Evolutionary conservation across 2,113 vertebrate species (phyloP), one percentile per base, ranked within the genome.

Genomic region (Cricetomys ansorgei): DNA sequence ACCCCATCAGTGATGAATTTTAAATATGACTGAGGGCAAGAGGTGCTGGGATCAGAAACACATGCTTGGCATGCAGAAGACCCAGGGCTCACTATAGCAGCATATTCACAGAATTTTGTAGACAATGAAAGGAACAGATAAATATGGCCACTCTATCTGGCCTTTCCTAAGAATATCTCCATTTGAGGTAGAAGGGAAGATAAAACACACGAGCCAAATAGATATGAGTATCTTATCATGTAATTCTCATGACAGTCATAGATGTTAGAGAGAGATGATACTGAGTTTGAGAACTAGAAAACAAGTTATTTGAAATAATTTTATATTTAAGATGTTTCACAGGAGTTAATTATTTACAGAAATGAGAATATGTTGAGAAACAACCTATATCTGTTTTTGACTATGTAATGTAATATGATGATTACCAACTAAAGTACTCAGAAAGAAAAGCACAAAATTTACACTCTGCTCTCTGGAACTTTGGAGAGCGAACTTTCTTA

Each of bases 321-420:
- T n/a, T 96, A 19, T 70, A 5, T n/a, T 80, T 67, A 64, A 19
- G 67, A 45, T 19, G 48, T 57, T 94, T 85, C 9, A 67, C 11
- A n/a, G 64, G 5, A 76, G 0, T 85, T 91, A 31, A 75, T 73
- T 80, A 55, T 53, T 79, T 62, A 75, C 53, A 88, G 25, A 79
- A 79, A 79, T 62, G 31, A 57, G 53, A n/a, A 0, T 53, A 67
- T 72, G 81, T 94, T 72, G 29, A 65, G 94, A 95, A 65, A n/a
- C 27, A 85, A 67, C 10, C n/a, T 37, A 19, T 9, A 43, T 57
- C 37, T 91, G 90, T 84, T 95, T 96, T 80, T 91, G 55, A 88
- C 13, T 75, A 75, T 85, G 70, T 50, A 57, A 23, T 88, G 13
- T 69, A 80, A 3, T 75, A 4, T 75, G 34, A 27, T 50, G 23